A percentile compares a stretch with the other conserved stretches of the same genome.
These are phyloP conservation scores for Eurystomus glaucurus DNA, from an alignment of 2,797 vertebrate genomes.

Conservation along the genomic window DNA sequence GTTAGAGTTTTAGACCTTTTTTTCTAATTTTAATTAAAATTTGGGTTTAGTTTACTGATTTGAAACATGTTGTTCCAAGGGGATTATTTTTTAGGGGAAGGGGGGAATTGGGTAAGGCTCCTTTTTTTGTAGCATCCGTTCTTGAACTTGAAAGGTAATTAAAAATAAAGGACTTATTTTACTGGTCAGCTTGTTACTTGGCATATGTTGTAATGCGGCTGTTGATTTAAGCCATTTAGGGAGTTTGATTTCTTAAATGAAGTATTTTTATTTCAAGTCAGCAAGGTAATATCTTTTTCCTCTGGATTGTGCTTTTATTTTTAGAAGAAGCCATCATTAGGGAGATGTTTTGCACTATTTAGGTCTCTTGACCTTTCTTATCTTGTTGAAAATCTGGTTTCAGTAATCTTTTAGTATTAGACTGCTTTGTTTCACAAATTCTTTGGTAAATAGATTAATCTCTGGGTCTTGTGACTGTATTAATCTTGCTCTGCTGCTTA, in stretches of 20 bases:
- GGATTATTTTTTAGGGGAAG: background rate
- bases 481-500: conserved; percentile 69
- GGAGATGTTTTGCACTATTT: conserved; percentile 22
- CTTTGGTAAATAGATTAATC: conserved; percentile 74
- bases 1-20: background rate
- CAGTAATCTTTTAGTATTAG: conserved; percentile 64
- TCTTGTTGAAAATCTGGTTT: conserved; percentile 50
- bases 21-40: background rate
- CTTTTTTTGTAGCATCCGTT: background rate
- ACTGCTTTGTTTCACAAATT: conserved; percentile 54
- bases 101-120: fast-evolving
- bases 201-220: background rate
- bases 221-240: background rate
- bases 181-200: background rate
- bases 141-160: background rate
- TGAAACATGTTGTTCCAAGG: background rate
- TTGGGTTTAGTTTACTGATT: background rate
- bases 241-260: background rate
- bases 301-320: background rate
- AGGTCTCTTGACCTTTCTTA: conserved; percentile 44
- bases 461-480: conserved; percentile 69
- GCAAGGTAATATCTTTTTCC: background rate
- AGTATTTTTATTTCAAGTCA: background rate
- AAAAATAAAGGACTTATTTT: background rate
- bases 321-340: conserved; percentile 38